Conservation (phyloP, 2,113 vertebrate species). For the Phylloscopus trochiloides region DNA sequence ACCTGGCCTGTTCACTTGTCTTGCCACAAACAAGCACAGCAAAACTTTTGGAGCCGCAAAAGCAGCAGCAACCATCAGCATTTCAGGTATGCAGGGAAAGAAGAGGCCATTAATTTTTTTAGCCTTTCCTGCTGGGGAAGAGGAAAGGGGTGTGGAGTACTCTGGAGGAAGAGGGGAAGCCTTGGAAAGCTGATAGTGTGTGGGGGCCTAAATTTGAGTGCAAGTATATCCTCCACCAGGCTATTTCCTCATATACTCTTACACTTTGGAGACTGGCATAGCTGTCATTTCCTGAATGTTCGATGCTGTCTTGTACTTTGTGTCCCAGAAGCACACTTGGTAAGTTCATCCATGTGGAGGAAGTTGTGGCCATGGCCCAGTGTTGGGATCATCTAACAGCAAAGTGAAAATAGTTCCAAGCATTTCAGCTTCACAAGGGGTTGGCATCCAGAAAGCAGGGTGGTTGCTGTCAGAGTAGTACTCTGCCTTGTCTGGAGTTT, state of each 20-base stretch:
- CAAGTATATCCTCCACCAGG: not conserved
- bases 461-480: not conserved
- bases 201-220: not conserved
- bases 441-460: not conserved
- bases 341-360: conserved; percentile 54
- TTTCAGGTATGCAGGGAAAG: conserved; percentile 80
- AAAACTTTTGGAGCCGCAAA: conserved; percentile 90
- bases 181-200: not conserved
- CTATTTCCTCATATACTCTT: conserved; percentile 34
- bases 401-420: conserved; percentile 55
- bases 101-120: not conserved
- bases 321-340: conserved; percentile 41
- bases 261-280: not conserved
- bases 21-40: conserved; percentile 90
- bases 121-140: not conserved
- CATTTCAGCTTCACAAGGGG: not conserved
- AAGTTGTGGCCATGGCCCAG: conserved; percentile 1
- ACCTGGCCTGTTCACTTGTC: conserved; percentile 91
- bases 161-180: not conserved
- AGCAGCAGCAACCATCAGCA: conserved; percentile 85
- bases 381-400: conserved; percentile 25
- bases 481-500: fast-evolving
- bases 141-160: not conserved
- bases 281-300: conserved; percentile 32
- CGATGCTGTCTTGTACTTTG: not conserved